A percentile compares a stretch with the other conserved stretches of the same genome.
phyloP scores from a whole-genome alignment of 2,797 vertebrate species.

The Acanthornis magna region DNA sequence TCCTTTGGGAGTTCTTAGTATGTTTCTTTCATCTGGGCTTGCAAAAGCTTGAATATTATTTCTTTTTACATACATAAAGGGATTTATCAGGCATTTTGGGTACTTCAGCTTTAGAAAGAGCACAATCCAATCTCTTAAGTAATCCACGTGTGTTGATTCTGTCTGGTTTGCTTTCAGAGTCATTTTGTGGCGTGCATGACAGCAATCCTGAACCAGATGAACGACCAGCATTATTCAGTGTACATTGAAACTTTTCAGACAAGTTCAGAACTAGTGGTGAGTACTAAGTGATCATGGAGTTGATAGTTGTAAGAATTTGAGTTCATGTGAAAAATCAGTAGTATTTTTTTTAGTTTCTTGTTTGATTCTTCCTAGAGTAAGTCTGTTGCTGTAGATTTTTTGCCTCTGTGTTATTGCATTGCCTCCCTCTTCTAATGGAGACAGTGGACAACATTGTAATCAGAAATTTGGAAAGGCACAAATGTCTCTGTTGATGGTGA shows the following conservation, averaged over 20 bases:
- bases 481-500: background rate
- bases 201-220: constrained; percentile 94
- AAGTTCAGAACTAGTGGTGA: constrained; percentile 90
- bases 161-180: constrained; percentile 79
- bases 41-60: background rate
- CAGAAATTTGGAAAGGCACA: background rate
- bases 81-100: background rate
- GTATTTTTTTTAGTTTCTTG: background rate
- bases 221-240: constrained; percentile 85
- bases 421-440: background rate
- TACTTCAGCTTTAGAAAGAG: background rate
- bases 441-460: background rate
- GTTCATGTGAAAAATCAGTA: background rate
- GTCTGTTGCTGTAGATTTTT: background rate
- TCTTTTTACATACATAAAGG: background rate
- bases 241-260: constrained; percentile 93
- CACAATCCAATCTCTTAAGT: background rate
- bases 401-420: background rate
- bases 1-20: background rate
- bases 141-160: background rate
- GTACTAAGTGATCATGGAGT: constrained; percentile 1
- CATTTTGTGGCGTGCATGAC: constrained; percentile 97
- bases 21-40: background rate
- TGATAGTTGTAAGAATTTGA: background rate
- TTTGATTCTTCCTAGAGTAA: background rate